A percentile compares a stretch with the other conserved stretches of the same genome.
These are phyloP conservation scores for Martes martes DNA, from an alignment of 2,113 vertebrate genomes.

Conservation along the genomic window DNA sequence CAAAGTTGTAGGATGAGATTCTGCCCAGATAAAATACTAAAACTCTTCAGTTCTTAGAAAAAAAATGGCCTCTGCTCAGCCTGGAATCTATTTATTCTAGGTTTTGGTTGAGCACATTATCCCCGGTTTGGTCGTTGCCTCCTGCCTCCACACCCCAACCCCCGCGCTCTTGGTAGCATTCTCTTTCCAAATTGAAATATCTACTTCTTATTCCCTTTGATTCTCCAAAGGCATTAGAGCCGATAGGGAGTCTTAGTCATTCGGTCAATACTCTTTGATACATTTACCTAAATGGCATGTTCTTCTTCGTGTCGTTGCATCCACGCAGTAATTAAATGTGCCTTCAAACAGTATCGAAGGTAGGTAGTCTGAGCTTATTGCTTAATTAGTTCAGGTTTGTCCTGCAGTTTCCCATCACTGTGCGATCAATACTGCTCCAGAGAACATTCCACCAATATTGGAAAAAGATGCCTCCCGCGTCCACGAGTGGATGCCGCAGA, in stretches of 20 bases:
- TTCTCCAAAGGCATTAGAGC: not conserved
- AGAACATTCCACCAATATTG: conserved; percentile 76
- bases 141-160: not conserved
- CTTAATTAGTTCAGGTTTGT: conserved; percentile 83
- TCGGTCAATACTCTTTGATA: conserved; percentile 42
- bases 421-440: conserved; percentile 72
- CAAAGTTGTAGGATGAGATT: not conserved
- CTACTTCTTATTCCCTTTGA: conserved; percentile 13
- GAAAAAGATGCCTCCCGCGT: conserved; percentile 76
- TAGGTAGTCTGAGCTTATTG: conserved; percentile 73
- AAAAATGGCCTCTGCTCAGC: not conserved
- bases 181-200: conserved; percentile 8
- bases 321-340: conserved; percentile 72
- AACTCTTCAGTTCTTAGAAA: not conserved
- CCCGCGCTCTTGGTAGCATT: not conserved
- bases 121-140: not conserved
- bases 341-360: conserved; percentile 72
- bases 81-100: not conserved
- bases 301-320: conserved; percentile 48
- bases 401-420: conserved; percentile 73
- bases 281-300: conserved; percentile 52
- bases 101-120: not conserved
- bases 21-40: not conserved
- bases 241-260: conserved; percentile 54
- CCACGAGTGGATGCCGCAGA: conserved; percentile 30